These are phyloP conservation scores for Enoplosus armatus DNA, from an alignment of 2,797 vertebrate species.

Conservation along the genomic window DNA sequence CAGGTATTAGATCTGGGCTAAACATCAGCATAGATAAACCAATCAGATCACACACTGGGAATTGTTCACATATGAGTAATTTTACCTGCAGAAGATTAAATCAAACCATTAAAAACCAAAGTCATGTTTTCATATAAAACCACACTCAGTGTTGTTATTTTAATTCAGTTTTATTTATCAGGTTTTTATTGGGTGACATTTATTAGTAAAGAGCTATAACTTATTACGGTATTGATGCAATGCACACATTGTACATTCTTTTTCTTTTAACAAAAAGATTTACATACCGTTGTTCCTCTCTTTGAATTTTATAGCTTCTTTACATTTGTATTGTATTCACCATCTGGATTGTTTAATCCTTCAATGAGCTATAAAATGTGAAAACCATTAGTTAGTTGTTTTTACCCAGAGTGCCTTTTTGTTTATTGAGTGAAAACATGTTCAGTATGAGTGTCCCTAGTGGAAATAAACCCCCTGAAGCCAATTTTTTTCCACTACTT, in stretches of 20 bases:
- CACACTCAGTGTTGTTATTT: background rate
- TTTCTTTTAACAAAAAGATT: background rate
- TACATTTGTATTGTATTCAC: slow-evolving; percentile 29
- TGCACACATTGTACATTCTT: background rate
- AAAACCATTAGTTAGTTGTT: slow-evolving; percentile 49
- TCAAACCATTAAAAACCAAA: background rate
- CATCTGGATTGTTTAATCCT: slow-evolving; percentile 67
- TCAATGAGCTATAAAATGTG: slow-evolving; percentile 56
- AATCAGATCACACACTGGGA: background rate
- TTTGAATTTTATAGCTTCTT: background rate
- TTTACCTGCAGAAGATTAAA: background rate
- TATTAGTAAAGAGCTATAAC: background rate
- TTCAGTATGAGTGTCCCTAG: slow-evolving; percentile 59
- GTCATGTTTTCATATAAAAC: background rate
- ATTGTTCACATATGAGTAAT: background rate
- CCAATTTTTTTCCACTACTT: slow-evolving; percentile 53
- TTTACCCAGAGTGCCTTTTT: slow-evolving; percentile 43
- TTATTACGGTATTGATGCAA: slow-evolving; percentile 7
- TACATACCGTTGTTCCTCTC: background rate
- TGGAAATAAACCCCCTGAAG: slow-evolving; percentile 61
- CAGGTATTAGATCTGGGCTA: background rate
- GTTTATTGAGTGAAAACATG: slow-evolving; percentile 53
- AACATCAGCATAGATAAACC: background rate
- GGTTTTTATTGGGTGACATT: slow-evolving; percentile 2
- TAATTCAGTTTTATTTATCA: background rate